Evolutionary conservation across 2,113 vertebrate species (phyloP), one percentile per base, ranked within the genome.

Genomic region (Orycteropus afer): DNA sequence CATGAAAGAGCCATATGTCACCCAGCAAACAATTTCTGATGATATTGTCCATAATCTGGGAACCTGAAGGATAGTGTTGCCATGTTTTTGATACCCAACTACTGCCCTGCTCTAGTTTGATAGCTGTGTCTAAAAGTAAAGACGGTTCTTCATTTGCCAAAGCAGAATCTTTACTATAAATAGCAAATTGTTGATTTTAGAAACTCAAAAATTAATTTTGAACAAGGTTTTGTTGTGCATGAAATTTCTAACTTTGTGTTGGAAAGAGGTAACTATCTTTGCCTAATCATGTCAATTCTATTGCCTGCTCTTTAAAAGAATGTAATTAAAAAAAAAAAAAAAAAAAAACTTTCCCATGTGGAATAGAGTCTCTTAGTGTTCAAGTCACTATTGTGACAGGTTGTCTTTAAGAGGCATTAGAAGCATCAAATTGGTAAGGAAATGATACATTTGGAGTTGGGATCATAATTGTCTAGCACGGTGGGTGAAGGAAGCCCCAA

Each of bases 201-300:
- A 93, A 88, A 95, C 29, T 61, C 32, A 55, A 77, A 90, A 87
- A 37, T 51, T 90, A 71, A 63, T 83, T 93, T 94, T 95, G 55
- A 59, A 86, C 86, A 51, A 61, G 51, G 22, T 47, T 57, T 93
- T 80, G 29, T 80, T 88, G 80, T 89, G 51, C 23, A 71, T 71
- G 12, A 85, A 74, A 25, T 86, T 49, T 80, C 8, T 81, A 88
- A 65, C 78, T 85, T 93, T 85, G 23, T 49, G 18, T 78, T 89
- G 65, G 63, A 7, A 42, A 79, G 77, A 91, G 18, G n/a, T 76
- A 13, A 55, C 29, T 37, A 9, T 71, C n/a, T 76, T 57, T 27
- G 6, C 59, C 15, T 77, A 49, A 42, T 47, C 55, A 51, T 53
- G 45, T 25, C 74, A 86, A 47, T 93, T 86, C 47, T 87, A 63